Conservation (phyloP, 2,797 vertebrate genomes). For the Lepilemur septentrionalis region DNA sequence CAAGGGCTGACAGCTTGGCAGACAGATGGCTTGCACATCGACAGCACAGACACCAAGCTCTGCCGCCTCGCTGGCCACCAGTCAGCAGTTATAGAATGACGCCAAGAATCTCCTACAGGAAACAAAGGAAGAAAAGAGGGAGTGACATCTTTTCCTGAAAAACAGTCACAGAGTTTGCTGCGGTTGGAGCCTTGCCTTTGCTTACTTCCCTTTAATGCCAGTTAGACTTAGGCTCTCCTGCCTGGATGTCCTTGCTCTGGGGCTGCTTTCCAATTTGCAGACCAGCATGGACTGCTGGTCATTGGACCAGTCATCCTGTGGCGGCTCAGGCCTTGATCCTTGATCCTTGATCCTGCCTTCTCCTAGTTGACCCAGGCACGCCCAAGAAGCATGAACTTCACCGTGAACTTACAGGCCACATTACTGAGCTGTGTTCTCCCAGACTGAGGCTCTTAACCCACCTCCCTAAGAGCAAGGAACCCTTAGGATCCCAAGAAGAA, state of each 20-base stretch:
- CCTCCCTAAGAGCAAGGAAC: neutral
- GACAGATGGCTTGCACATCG: slow-evolving; percentile 44
- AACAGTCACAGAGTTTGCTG: neutral
- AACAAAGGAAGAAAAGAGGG: slow-evolving; percentile 21
- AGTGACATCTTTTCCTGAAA: neutral
- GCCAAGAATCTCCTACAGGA: neutral
- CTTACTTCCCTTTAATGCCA: neutral
- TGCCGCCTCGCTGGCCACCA: neutral
- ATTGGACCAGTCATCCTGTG: neutral
- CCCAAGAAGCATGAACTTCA: neutral
- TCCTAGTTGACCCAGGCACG: neutral
- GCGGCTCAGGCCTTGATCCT: neutral
- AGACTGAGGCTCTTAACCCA: neutral
- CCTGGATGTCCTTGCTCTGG: neutral
- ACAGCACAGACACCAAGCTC: slow-evolving; percentile 23
- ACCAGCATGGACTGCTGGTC: neutral
- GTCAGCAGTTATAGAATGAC: slow-evolving; percentile 20
- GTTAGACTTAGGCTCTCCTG: neutral
- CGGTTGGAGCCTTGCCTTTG: neutral
- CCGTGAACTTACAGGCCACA: neutral
- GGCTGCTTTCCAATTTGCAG: neutral
- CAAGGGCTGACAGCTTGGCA: slow-evolving; percentile 46
- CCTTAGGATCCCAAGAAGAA: neutral
- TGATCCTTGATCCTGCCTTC: neutral
- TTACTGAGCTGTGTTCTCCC: neutral